A percentile compares a stretch with the other conserved stretches of the same genome.
Evolutionary conservation across 2,113 vertebrate species (phyloP).

Genomic region (Himantopus leucocephalus): DNA sequence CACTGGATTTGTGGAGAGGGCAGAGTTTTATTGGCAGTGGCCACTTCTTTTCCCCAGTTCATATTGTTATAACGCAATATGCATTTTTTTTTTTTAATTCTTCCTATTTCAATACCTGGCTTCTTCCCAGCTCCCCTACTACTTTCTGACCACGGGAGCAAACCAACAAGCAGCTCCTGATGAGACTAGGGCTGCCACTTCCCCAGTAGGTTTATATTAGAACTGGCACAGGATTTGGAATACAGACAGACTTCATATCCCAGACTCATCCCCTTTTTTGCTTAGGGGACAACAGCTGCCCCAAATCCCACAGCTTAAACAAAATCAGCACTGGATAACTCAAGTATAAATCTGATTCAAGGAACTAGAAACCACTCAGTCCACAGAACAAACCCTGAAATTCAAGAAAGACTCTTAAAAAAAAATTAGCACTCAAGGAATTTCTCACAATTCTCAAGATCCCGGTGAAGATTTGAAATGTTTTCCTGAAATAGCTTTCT

Average conservation of each 20-base stretch:
- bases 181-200: background rate
- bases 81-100: background rate
- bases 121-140: background rate
- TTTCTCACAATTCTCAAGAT: conserved; percentile 27
- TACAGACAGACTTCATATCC: background rate
- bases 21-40: background rate
- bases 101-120: background rate
- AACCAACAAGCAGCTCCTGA: background rate
- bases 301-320: conserved; percentile 14
- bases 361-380: background rate
- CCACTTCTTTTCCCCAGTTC: background rate
- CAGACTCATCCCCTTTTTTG: background rate
- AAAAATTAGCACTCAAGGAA: background rate
- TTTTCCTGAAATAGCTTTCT: background rate
- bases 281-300: background rate
- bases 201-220: conserved; percentile 17
- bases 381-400: background rate
- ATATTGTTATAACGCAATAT: background rate
- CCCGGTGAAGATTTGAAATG: background rate
- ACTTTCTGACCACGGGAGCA: background rate
- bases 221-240: background rate
- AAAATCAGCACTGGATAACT: conserved; percentile 21
- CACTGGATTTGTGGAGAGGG: background rate
- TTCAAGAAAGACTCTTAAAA: background rate
- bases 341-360: background rate